These are phyloP conservation scores for Pseudococcus longispinus DNA, from an alignment of 2,888 invertebrate species.

Conservation along the genomic window DNA sequence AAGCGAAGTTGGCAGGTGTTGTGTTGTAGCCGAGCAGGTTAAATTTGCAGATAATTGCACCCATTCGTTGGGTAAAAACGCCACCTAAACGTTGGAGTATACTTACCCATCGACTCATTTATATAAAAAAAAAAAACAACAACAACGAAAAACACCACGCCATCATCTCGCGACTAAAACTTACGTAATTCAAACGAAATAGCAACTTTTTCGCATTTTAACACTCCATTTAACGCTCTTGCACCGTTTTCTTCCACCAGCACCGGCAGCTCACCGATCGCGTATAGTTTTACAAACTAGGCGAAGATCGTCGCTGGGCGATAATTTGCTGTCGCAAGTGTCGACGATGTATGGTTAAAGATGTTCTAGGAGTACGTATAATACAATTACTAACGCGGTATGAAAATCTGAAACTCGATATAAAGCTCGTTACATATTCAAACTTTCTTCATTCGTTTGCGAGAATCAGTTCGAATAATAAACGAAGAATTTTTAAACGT, in stretches of 20 bases:
- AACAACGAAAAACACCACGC: background rate
- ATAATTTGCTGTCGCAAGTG: background rate
- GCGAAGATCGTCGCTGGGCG: background rate
- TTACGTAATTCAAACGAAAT: background rate
- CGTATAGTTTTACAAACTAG: background rate
- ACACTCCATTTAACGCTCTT: background rate
- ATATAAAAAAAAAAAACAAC: background rate
- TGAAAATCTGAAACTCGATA: slow-evolving; percentile 15
- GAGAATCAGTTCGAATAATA: slow-evolving; percentile 2
- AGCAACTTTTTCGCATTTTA: background rate
- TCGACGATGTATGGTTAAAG: background rate
- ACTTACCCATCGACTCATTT: background rate
- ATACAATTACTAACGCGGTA: background rate
- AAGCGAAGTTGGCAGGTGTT: too few relatives aligned
- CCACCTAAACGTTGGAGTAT: too few relatives aligned
- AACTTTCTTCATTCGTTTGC: background rate
- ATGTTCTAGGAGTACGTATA: background rate
- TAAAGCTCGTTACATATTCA: slow-evolving; percentile 19
- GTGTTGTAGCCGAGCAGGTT: too few relatives aligned
- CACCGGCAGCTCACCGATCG: too few relatives aligned
- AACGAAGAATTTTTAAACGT: background rate
- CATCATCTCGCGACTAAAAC: background rate
- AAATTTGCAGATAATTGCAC: too few relatives aligned
- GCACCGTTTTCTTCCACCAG: background rate
- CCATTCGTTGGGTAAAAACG: too few relatives aligned